These are phyloP conservation scores for Steromphala cineraria DNA, from an alignment of 2,888 invertebrate genomes.

Conservation along the genomic window DNA sequence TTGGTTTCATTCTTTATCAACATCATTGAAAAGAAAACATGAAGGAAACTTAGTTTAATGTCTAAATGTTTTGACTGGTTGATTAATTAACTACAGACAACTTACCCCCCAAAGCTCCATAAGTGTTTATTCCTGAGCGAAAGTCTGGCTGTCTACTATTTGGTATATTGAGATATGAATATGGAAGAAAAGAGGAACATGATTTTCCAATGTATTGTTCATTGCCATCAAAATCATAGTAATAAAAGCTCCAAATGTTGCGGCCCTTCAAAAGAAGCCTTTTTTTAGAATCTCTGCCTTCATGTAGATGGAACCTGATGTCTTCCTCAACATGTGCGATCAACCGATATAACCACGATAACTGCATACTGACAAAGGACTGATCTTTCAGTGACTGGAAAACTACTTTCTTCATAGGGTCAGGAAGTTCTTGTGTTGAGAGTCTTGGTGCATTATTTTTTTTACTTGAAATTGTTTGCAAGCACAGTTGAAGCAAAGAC, in stretches of 20 bases:
- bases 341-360: slow-evolving; percentile 21
- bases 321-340: slow-evolving; percentile 6
- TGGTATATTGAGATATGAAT: background rate
- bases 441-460: background rate
- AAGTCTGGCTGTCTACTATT: no score
- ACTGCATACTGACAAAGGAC: slow-evolving; percentile 22
- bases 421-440: background rate
- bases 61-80: no score
- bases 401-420: slow-evolving; percentile 4
- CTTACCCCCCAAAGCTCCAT: no score
- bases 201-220: background rate
- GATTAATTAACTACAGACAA: no score
- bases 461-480: background rate
- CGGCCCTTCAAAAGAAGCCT: background rate
- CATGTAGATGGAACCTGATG: background rate
- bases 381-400: background rate
- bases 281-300: background rate
- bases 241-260: background rate
- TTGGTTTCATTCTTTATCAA: no score
- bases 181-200: background rate
- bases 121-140: no score
- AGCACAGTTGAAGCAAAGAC: background rate
- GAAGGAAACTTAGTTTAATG: no score
- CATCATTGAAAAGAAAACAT: no score
- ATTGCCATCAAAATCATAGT: background rate